These are phyloP conservation scores for Remorina albescens DNA, from an alignment of 2,797 vertebrate genomes.

Conservation along the genomic window DNA sequence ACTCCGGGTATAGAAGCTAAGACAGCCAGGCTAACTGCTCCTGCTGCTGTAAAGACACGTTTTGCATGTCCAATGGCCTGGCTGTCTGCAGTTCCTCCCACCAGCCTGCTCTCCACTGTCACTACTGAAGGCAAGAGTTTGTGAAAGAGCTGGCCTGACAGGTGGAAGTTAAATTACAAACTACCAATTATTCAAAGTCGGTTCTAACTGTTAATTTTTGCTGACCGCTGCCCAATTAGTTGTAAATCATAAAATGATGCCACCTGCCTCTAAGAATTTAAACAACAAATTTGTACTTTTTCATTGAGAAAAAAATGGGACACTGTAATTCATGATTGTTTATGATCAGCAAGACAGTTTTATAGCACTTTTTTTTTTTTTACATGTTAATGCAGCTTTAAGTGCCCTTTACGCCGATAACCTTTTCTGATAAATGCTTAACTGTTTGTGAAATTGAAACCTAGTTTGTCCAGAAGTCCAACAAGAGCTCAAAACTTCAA, in stretches of 20 bases:
- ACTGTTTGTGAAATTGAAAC: neutral
- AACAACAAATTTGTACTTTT: too few species aligned
- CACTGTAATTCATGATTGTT: too few species aligned
- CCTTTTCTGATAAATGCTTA: neutral
- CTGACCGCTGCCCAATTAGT: neutral
- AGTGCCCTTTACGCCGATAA: too few species aligned
- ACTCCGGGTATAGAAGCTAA: slow-evolving; percentile 15
- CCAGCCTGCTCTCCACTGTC: slow-evolving; percentile 53
- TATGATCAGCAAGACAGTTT: too few species aligned
- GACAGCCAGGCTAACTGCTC: slow-evolving; percentile 51
- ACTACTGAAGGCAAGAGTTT: slow-evolving; percentile 35
- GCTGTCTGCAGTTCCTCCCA: slow-evolving; percentile 75
- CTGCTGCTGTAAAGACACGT: slow-evolving; percentile 69
- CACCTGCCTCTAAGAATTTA: too few species aligned
- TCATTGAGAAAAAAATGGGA: too few species aligned
- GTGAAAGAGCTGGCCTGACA: slow-evolving; percentile 37
- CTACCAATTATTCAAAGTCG: neutral
- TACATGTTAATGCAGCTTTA: too few species aligned
- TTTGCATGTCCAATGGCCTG: slow-evolving; percentile 76
- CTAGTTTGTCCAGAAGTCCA: neutral
- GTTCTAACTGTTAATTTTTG: neutral
- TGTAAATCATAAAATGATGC: neutral
- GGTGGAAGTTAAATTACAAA: slow-evolving; percentile 22
- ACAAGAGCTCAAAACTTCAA: too few species aligned
- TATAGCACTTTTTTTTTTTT: too few species aligned